Evolutionary conservation across 2,888 invertebrate genomes (phyloP).

Genomic region (Geotrupes spiniger): DNA sequence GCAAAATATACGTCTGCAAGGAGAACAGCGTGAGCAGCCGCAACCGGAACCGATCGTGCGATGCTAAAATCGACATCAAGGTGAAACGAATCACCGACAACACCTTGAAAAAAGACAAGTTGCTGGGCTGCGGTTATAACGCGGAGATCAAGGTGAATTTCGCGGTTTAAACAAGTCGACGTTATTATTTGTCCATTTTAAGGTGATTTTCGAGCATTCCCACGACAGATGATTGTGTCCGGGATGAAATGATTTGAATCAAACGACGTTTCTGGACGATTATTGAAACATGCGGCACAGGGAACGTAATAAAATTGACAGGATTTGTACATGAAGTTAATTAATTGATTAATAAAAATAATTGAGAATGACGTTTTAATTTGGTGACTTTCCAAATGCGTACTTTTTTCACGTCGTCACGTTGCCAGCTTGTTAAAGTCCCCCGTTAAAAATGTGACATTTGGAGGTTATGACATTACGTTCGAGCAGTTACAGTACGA

Average conservation of each 20-base stretch:
- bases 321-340: too few species aligned
- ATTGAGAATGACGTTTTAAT: too few species aligned
- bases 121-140: slow-evolving; percentile 21
- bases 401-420: too few species aligned
- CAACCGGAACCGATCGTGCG: slow-evolving; percentile 18
- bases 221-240: slow-evolving; percentile 13
- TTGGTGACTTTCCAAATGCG: too few species aligned
- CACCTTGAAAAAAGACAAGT: slow-evolving; percentile 17
- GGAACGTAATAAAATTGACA: too few species aligned
- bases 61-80: slow-evolving; percentile 22
- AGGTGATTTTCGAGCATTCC: slow-evolving; percentile 24
- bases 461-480: background rate
- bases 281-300: too few species aligned
- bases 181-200: background rate
- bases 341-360: too few species aligned
- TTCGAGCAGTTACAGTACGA: too few species aligned
- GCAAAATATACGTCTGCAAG: slow-evolving; percentile 23
- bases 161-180: too few species aligned
- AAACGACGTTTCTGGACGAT: too few species aligned
- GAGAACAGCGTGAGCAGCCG: slow-evolving; percentile 18
- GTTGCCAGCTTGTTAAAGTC: too few species aligned
- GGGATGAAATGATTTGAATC: too few species aligned
- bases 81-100: slow-evolving; percentile 18
- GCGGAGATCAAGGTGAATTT: slow-evolving; percentile 20
- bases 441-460: background rate